phyloP scores from a whole-genome alignment of 2,113 vertebrate genomes.

The Chionodraco myersi region DNA sequence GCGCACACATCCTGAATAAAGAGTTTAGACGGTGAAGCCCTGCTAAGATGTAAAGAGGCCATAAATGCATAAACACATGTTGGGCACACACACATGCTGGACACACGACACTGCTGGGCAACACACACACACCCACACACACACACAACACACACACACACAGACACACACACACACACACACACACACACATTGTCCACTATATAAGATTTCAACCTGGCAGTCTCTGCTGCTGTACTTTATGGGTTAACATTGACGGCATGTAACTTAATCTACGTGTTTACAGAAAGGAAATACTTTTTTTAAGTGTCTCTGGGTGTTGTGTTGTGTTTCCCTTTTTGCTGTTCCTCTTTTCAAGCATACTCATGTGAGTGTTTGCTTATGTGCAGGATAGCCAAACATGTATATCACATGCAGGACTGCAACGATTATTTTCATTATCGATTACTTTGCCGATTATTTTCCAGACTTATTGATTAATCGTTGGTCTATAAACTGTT shows the following conservation, averaged over 20 bases:
- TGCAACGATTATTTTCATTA: too few species aligned
- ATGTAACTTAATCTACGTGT: not conserved
- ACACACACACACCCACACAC: constrained; percentile 2
- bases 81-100: not conserved
- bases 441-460: too few species aligned
- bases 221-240: not conserved
- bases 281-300: not conserved
- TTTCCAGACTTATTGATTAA: too few species aligned
- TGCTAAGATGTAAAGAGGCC: constrained; percentile 26
- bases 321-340: not conserved
- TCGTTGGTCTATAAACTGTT: too few species aligned
- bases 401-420: not conserved
- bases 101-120: too few species aligned
- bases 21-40: constrained; percentile 17
- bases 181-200: not conserved
- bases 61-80: constrained; percentile 27
- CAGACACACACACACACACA: not conserved
- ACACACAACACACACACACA: constrained; percentile 4
- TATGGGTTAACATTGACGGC: not conserved
- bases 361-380: not conserved
- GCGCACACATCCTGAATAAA: constrained; percentile 13
- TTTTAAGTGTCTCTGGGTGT: not conserved
- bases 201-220: constrained; percentile 18
- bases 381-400: not conserved
- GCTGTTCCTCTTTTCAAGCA: not conserved